Conservation (phyloP, 2,797 vertebrate species). For the Iguana delicatissima region DNA sequence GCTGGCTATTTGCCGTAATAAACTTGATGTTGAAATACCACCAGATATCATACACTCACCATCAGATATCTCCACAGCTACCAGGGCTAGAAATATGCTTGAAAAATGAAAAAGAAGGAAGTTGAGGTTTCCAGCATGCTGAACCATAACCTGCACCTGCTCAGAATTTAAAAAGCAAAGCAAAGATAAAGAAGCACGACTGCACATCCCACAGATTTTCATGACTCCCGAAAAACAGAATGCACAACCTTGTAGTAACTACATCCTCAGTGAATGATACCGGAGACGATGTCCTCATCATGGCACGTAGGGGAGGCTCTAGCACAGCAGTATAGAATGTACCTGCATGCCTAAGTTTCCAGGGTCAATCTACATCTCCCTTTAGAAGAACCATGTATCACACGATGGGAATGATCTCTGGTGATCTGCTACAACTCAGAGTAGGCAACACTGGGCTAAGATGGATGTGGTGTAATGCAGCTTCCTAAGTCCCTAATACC, state of each 20-base stretch:
- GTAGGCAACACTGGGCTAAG: not conserved
- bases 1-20: no score
- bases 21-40: no score
- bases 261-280: not conserved
- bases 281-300: no score
- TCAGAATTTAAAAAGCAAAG: not conserved
- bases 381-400: not conserved
- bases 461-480: not conserved
- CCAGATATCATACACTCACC: not conserved
- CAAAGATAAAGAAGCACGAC: not conserved
- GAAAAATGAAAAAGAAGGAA: no score
- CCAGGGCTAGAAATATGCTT: not conserved
- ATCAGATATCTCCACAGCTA: not conserved
- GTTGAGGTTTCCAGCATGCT: not conserved
- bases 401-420: not conserved
- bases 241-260: not conserved
- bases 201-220: not conserved
- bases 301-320: not conserved
- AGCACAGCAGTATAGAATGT: not conserved
- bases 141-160: not conserved
- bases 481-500: not conserved
- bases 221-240: not conserved
- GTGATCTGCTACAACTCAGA: not conserved
- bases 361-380: not conserved
- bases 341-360: not conserved